Evolutionary conservation across 2,888 invertebrate genomes (phyloP), one percentile per base, ranked within the genome.

Genomic region (Campoplex capitator): DNA sequence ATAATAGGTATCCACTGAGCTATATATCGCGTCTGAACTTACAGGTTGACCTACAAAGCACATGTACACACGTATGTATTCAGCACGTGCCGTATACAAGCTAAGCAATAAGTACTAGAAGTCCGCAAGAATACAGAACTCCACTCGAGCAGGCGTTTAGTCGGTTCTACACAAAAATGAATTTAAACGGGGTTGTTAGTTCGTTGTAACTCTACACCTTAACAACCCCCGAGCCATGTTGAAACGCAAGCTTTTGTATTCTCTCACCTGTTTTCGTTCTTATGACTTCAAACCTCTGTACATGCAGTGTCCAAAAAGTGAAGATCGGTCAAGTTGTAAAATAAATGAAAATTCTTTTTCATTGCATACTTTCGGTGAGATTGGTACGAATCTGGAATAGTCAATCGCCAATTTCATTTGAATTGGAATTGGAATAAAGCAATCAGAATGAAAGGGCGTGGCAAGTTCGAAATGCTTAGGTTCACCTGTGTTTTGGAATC

Each of bases 141-240:
- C 73, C 54, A 76, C 86, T 79, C 18, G n/a, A 70, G 74, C 74
- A 78, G 78, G 74, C 85, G 89, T 89, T 89, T 89, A 88, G 83
- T 73, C 56, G 83, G 85, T 88, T 84, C 68, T 74, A 70, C 70
- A 81, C 78, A 74, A 71, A 83, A 90, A 90, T 87, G 87, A 90
- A 90, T 90, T 90, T 88, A 89, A 89, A 88, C 87, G 85, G 73
- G 85, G 81, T 88, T 90, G 89, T 88, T 90, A 88, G 88, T 89
- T 90, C 83, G 86, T 65, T 82, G 78, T 83, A 85, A 84, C 87
- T 76, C 18, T 71, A 85, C 84, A 84, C 88, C 28, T 32, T 88
- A 85, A 89, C 83, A 85, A 78, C 83, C 77, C 77, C 82, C 84
- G 35, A 80, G 58, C 42, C 42, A 56, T 38, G 81, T 78, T 35